Conservation (phyloP, 2,888 invertebrate genomes). For the Desoria tigrina region DNA sequence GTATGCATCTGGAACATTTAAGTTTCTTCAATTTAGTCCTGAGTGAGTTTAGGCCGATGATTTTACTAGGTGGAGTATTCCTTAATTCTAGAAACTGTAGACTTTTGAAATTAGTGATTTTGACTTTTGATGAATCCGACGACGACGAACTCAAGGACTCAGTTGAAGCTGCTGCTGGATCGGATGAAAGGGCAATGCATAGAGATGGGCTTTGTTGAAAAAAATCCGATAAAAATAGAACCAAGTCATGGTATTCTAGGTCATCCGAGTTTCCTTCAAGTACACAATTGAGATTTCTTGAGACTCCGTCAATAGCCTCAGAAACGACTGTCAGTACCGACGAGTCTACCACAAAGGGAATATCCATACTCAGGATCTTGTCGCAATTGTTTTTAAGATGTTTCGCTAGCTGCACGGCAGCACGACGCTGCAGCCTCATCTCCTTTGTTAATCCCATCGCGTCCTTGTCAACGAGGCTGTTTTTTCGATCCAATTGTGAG, state of each 20-base stretch:
- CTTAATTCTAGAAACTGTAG: conserved; percentile 48
- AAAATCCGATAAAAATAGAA: conserved; percentile 51
- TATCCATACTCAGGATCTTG: conserved; percentile 47
- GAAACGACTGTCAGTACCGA: conserved; percentile 35
- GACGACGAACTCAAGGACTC: conserved; percentile 19
- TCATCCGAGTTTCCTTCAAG: conserved; percentile 18
- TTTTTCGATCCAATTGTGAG: background rate
- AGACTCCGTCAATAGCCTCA: conserved; percentile 35
- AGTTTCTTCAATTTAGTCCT: conserved; percentile 44
- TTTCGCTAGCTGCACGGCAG: conserved; percentile 43
- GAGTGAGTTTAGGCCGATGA: conserved; percentile 40
- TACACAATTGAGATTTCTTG: background rate
- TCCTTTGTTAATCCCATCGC: conserved; percentile 1
- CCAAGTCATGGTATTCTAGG: conserved; percentile 44
- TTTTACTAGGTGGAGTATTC: conserved; percentile 43
- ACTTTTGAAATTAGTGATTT: conserved; percentile 32
- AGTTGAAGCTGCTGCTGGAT: background rate
- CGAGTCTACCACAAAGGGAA: conserved; percentile 50
- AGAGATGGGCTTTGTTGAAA: conserved; percentile 51
- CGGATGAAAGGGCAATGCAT: conserved; percentile 37
- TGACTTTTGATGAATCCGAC: conserved; percentile 15
- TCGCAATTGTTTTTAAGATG: conserved; percentile 49
- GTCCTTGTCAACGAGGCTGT: background rate
- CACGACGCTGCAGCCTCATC: conserved; percentile 21
- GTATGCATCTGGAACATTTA: conserved; percentile 48